Percentiles rank a stretch among this genome's conserved stretches.
Evolutionary conservation across 2,797 vertebrate species (phyloP).

Genomic region (Pogoniulus pusillus): DNA sequence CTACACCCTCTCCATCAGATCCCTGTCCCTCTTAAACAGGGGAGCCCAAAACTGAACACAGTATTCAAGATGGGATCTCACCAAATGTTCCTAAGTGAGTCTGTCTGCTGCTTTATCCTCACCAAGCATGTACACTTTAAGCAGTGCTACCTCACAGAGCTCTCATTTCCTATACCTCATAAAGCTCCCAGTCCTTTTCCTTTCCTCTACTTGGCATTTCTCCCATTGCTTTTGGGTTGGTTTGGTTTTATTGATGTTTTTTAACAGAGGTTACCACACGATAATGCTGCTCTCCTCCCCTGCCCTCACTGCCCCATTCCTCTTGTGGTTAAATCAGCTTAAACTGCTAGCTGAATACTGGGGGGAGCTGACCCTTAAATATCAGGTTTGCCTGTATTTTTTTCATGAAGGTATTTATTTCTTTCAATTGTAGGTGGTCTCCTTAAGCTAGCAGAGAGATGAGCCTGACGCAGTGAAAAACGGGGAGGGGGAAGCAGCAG

Average conservation of each 20-base stretch:
- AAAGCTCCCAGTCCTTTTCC: conserved; percentile 11
- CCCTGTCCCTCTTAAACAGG: too few species aligned
- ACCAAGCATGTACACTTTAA: background rate
- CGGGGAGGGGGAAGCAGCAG: background rate
- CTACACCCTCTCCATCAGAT: too few species aligned
- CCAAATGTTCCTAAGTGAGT: background rate
- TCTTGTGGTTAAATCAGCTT: conserved; percentile 12
- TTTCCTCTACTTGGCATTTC: conserved; percentile 26
- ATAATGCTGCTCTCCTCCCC: background rate
- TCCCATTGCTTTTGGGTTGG: background rate
- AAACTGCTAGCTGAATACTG: conserved; percentile 53
- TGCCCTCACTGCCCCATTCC: background rate
- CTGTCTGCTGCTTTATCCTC: background rate
- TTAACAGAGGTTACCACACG: conserved; percentile 11
- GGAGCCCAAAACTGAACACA: too few species aligned
- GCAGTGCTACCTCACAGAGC: background rate
- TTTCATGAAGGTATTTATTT: conserved; percentile 37
- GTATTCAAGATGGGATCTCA: too few species aligned
- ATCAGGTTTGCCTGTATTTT: conserved; percentile 28
- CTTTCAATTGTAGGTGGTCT: conserved; percentile 62
- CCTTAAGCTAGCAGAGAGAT: background rate
- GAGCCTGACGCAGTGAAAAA: background rate
- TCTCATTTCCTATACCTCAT: conserved; percentile 5
- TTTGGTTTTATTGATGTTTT: conserved; percentile 36
- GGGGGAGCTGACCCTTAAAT: conserved; percentile 46